Evolutionary conservation across 2,888 invertebrate species (phyloP), one percentile per base, ranked within the genome.

Genomic region (Drosophila mercatorum): DNA sequence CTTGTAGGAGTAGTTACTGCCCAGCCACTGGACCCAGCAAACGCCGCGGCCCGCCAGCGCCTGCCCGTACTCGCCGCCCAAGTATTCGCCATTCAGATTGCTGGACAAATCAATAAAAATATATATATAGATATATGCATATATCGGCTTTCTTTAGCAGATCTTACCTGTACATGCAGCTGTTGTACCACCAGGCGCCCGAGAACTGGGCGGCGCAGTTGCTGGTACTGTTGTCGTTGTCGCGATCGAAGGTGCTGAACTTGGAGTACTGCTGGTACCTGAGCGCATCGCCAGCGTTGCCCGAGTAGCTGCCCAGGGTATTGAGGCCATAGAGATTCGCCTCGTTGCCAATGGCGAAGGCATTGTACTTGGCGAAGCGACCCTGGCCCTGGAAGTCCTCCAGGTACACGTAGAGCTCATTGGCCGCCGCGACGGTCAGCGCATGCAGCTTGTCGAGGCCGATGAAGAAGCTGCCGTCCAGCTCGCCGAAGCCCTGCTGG

Each of bases 121-220:
- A 43, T 10, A 11, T 17, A 17, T n/a, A n/a, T 12, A 3, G 5
- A 8, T 10, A 5, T n/a, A 28, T 53, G n/a, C 31, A 6, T 3
- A 40, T 55, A n/a, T 28, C 2, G 12, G 3, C 12, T 8, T 34
- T 34, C 31, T 2, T 26, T 1, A 2, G 12, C 2, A 22, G 22
- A 22, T 1, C 65, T 71, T 80, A 94, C 95, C 94, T 94, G 78
- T 94, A 94, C 78, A 95, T 95, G 80, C 96, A 96, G 47, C 94
- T 94, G 80, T 94, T 95, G 88, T 95, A 96, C 96, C 96, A 96
- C 96, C 96, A 96, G 2, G 95, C 96, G 0, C 96, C 96, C 1
- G 94, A 94, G 80, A 95, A 95, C 55, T 95, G 94, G 31, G 93
- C 91, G 0, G 96, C 95, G 91, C 96, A 96, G 66, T 94, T 94